Conservation (phyloP, 1,140 invertebrate genomes). For the Cataglyphis hispanica region DNA sequence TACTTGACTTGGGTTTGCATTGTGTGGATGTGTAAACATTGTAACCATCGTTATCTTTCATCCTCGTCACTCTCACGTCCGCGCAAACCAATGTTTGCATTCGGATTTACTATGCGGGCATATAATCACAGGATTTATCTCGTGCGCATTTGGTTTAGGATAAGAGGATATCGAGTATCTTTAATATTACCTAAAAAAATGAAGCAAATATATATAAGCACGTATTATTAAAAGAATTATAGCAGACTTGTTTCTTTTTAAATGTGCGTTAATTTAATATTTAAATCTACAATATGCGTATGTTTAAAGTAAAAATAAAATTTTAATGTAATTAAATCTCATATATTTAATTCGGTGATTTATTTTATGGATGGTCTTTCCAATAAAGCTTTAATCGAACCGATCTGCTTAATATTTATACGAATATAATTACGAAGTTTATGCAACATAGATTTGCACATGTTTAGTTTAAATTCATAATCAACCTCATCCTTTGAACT, state of each 20-base stretch:
- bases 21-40: slow-evolving; percentile 30
- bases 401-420: slow-evolving; percentile 31
- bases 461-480: slow-evolving; percentile 35
- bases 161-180: slow-evolving; percentile 50
- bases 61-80: slow-evolving; percentile 46
- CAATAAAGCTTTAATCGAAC: neutral
- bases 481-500: slow-evolving; percentile 11
- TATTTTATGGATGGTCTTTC: neutral
- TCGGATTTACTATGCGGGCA: slow-evolving; percentile 40
- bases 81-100: slow-evolving; percentile 39
- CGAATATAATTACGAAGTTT: slow-evolving; percentile 26
- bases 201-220: neutral
- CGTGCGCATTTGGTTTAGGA: slow-evolving; percentile 9
- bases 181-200: neutral
- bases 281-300: too few relatives aligned
- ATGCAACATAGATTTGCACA: slow-evolving; percentile 31
- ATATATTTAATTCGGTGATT: slow-evolving; percentile 3
- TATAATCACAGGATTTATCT: slow-evolving; percentile 39
- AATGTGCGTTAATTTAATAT: neutral
- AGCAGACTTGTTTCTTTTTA: neutral
- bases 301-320: neutral
- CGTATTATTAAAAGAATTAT: neutral
- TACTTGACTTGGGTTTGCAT: slow-evolving; percentile 16
- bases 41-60: slow-evolving; percentile 48
- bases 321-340: neutral